A percentile compares a stretch with the other conserved stretches of the same genome.
Evolutionary conservation across 2,113 vertebrate genomes (phyloP).

Genomic region (Ceyx margarethae): DNA sequence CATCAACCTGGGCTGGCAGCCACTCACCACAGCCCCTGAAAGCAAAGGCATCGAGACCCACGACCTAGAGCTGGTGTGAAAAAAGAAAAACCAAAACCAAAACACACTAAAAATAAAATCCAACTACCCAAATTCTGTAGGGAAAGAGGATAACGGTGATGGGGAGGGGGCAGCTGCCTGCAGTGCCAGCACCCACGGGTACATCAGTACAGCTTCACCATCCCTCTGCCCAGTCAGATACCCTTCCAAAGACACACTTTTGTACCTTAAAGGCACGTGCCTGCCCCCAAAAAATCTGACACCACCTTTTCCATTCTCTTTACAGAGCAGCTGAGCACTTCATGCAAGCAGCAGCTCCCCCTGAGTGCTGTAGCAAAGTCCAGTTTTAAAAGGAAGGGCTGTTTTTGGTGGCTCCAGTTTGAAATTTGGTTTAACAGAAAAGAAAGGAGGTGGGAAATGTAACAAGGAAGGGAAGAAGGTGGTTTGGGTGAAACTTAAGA

Average conservation of each 20-base stretch:
- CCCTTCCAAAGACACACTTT: neutral
- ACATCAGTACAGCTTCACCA: accelerated
- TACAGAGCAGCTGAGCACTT: neutral
- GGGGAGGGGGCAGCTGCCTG: neutral
- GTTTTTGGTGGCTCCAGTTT: neutral
- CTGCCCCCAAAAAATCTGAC: neutral
- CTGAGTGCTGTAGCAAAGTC: neutral
- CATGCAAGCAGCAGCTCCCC: neutral
- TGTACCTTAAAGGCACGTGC: accelerated
- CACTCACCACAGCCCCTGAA: neutral
- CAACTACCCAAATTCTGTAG: neutral
- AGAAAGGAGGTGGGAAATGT: neutral
- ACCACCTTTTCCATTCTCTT: neutral
- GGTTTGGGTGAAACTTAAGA: neutral
- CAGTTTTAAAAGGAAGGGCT: neutral
- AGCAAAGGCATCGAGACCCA: neutral
- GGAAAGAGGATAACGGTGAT: neutral
- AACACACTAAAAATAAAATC: neutral
- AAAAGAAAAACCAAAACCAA: neutral
- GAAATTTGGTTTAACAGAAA: neutral
- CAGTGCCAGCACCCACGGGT: neutral
- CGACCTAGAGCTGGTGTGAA: neutral
- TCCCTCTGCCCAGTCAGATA: too few species aligned
- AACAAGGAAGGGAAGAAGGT: neutral
- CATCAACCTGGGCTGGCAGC: neutral